phyloP scores from a whole-genome alignment of 1,140 invertebrate genomes.

The Magallana ariakensis region DNA sequence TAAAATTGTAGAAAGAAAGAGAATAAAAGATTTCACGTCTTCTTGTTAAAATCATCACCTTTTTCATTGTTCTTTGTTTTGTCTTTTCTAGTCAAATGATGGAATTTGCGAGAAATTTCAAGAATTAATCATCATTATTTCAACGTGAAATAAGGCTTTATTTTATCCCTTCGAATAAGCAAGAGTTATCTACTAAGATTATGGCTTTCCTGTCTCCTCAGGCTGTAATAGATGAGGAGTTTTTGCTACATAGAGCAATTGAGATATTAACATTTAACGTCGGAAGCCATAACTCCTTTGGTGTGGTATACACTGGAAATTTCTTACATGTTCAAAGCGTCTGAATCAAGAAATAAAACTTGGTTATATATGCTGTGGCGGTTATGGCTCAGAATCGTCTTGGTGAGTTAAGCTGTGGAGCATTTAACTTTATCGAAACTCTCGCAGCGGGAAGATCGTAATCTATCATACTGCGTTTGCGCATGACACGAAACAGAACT shows the following conservation, averaged over 20 bases:
- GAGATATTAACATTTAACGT: conserved; percentile 35
- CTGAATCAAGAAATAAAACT: conserved; percentile 51
- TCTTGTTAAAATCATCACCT: not conserved
- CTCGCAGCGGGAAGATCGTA: conserved; percentile 54
- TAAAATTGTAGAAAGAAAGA: not conserved
- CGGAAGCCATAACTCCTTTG: conserved; percentile 5
- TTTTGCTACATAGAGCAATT: conserved; percentile 5
- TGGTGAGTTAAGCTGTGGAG: conserved; percentile 38
- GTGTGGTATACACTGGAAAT: not conserved
- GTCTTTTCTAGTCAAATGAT: not conserved
- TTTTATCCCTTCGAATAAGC: not conserved
- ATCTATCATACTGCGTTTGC: conserved; percentile 60
- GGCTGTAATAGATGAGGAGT: not conserved
- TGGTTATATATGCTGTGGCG: conserved; percentile 42
- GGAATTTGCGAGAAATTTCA: conserved; percentile 23
- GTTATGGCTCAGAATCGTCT: conserved; percentile 52
- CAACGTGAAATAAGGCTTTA: not conserved
- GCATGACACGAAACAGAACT: conserved; percentile 58
- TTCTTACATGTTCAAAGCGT: conserved; percentile 45
- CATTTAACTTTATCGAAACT: conserved; percentile 55
- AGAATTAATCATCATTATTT: conserved; percentile 20
- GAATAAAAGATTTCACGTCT: not conserved
- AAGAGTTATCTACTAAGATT: conserved; percentile 30
- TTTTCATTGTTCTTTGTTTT: not conserved
- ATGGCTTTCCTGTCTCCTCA: conserved; percentile 3